Evolutionary conservation across 2,113 vertebrate species (phyloP), one percentile per base, ranked within the genome.

Genomic region (Eupsittula cactorum): DNA sequence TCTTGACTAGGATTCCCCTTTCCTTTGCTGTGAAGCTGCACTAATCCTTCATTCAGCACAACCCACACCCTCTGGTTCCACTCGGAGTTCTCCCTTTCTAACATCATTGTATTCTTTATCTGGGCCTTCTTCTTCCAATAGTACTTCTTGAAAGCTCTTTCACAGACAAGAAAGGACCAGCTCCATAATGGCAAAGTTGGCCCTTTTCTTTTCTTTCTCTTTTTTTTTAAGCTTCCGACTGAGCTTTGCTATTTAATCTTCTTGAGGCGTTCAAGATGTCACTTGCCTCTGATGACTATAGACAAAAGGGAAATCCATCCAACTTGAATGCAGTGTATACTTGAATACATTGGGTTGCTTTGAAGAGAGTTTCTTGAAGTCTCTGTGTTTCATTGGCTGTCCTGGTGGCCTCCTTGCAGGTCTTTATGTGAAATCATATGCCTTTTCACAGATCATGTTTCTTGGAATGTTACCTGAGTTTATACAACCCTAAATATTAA

Each of bases 221-320:
- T 96, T 97, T 97, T 52, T 98, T 97, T 97, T 93, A 97, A 98
- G 98, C 98, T 98, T 98, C 98, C 98, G 98, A 98, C 98, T 86
- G 98, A 98, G 98, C 98, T 98, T 97, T 98, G 98, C 98, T 98
- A 98, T 99, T 99, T 99, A 98, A 99, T 99, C 98, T 99, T 98
- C 98, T 98, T 98, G 98, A 99, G 98, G 98, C 98, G 98, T 98
- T 98, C 98, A 98, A 98, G 98, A 99, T 99, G 98, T 99, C 98
- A 99, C 98, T 98, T 98, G 98, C 98, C 97, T 98, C 98, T 99
- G 98, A 98, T 98, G 98, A 98, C 97, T 97, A 97, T 94, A 97
- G 98, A 98, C 98, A 98, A 99, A 98, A 97, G 98, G 95, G 97
- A 98, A 98, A 98, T 98, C 98, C 98, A 97, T 97, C 97, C 97